A percentile compares a stretch with the other conserved stretches of the same genome.
phyloP scores from a whole-genome alignment of 2,113 vertebrate genomes.

The Trichechus manatus region DNA sequence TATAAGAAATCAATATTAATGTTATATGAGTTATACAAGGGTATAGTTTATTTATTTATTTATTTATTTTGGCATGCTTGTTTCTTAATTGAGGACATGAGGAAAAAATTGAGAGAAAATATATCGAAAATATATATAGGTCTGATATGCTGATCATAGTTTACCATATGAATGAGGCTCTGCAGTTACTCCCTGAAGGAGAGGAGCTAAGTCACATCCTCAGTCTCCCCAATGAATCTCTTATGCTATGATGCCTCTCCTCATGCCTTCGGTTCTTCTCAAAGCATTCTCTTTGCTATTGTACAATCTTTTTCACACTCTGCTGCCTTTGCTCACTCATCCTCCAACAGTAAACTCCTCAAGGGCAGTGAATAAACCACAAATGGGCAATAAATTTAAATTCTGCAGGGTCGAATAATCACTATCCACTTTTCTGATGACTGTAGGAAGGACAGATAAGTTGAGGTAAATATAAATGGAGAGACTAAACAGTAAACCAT shows the following conservation, averaged over 20 bases:
- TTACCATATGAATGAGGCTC: background rate
- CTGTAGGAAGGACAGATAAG: background rate
- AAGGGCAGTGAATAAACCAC: background rate
- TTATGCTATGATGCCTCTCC: accelerated
- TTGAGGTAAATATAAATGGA: background rate
- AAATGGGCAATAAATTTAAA: background rate
- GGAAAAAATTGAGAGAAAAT: background rate
- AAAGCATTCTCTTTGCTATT: background rate
- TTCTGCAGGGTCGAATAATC: background rate
- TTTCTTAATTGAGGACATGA: background rate
- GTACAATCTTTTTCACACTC: background rate
- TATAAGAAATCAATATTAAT: background rate
- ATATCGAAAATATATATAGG: no score
- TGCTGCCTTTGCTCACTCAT: background rate
- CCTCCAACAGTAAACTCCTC: background rate
- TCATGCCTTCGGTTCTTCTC: background rate
- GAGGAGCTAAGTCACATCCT: background rate
- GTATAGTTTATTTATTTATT: background rate
- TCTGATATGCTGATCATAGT: background rate
- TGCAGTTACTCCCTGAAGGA: background rate
- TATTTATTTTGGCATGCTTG: background rate
- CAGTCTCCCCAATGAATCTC: no score
- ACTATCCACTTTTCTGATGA: background rate
- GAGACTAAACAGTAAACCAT: background rate
- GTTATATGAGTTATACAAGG: background rate